Conservation (phyloP, 2,797 vertebrate species). For the Sebastolobus altivelis region DNA sequence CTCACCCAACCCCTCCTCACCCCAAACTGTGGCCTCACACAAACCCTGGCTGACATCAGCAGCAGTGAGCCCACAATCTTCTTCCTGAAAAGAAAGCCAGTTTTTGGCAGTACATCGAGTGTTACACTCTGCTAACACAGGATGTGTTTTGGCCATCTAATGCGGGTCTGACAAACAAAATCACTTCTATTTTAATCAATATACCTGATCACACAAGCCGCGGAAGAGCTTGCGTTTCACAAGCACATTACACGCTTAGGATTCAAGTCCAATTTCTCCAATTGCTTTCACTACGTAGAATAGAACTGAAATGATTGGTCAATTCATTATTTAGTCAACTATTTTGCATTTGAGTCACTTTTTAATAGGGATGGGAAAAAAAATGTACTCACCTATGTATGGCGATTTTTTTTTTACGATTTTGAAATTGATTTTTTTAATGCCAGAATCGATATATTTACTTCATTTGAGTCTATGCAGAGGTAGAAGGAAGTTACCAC, state of each 20-base stretch:
- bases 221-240: not conserved
- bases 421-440: no score
- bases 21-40: constrained; percentile 28
- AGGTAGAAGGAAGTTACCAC: no score
- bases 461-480: no score
- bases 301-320: not conserved
- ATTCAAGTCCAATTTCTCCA: not conserved
- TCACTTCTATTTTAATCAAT: constrained; percentile 4
- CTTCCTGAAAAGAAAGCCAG: constrained; percentile 33
- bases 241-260: not conserved
- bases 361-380: no score
- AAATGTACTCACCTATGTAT: no score
- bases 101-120: constrained; percentile 35
- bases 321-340: not conserved
- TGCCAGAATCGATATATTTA: no score
- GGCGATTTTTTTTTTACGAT: no score
- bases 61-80: constrained; percentile 19
- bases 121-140: constrained; percentile 17
- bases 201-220: not conserved
- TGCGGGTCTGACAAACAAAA: not conserved
- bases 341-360: not conserved
- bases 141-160: constrained; percentile 6
- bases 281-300: not conserved
- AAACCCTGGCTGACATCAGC: constrained; percentile 34
- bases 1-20: constrained; percentile 29